Evolutionary conservation across 2,888 invertebrate species (phyloP).

Genomic region (Idaea straminata): DNA sequence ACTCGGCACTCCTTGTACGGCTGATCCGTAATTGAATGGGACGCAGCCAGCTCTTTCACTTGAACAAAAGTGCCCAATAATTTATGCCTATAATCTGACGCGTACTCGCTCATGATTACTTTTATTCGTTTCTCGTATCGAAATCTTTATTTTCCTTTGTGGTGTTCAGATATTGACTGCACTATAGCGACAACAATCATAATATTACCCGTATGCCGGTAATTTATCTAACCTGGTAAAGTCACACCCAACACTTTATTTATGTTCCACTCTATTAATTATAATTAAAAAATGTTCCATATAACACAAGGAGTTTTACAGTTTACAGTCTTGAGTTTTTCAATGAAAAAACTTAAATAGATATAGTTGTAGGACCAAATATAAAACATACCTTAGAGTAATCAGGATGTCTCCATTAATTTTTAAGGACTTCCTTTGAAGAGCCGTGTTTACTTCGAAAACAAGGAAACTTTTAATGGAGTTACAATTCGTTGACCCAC

Average conservation of each 20-base stretch:
- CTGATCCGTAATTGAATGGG: conserved; percentile 74
- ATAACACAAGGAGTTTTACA: not conserved
- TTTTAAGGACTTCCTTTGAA: conserved; percentile 77
- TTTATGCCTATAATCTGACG: conserved; percentile 79
- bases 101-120: conserved; percentile 52
- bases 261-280: conserved; percentile 50
- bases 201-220: conserved; percentile 61
- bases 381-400: conserved; percentile 54
- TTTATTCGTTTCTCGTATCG: conserved; percentile 67
- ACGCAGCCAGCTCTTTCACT: conserved; percentile 64
- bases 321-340: not conserved
- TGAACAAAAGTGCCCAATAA: conserved; percentile 78
- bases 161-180: conserved; percentile 66
- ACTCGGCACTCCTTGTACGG: conserved; percentile 75
- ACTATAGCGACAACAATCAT: conserved; percentile 67
- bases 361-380: conserved; percentile 62
- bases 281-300: conserved; percentile 37
- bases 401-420: conserved; percentile 76
- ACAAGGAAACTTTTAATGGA: conserved; percentile 77
- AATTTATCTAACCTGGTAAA: conserved; percentile 59
- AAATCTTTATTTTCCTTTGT: conserved; percentile 60
- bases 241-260: conserved; percentile 48
- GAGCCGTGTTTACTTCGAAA: conserved; percentile 67
- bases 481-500: conserved; percentile 70
- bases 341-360: conserved; percentile 25